Percentiles rank a stretch among this genome's conserved stretches.
These are phyloP conservation scores for Apteryx owenii DNA, from an alignment of 2,113 vertebrate genomes.

Conservation along the genomic window DNA sequence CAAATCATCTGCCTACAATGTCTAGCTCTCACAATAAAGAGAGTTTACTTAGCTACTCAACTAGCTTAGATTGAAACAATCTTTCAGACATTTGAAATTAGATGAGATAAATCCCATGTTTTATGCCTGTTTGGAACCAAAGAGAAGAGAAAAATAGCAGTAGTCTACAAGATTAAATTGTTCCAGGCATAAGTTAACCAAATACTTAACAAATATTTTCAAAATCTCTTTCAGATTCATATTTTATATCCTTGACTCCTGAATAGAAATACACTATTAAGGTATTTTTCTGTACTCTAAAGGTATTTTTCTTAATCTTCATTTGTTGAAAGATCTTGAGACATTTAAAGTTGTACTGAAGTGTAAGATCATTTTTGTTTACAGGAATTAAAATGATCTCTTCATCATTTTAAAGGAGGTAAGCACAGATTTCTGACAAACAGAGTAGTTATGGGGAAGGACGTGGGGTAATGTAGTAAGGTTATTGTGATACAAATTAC, in stretches of 20 bases:
- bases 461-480: neutral
- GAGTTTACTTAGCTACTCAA: neutral
- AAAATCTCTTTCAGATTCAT: neutral
- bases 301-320: neutral
- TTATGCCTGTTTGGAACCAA: neutral
- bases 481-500: conserved; percentile 5
- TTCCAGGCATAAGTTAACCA: neutral
- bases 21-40: neutral
- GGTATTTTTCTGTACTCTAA: neutral
- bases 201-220: neutral
- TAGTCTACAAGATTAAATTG: neutral
- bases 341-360: neutral
- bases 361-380: neutral
- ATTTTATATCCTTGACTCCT: neutral
- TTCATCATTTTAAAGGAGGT: neutral
- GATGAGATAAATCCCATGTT: neutral
- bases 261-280: neutral
- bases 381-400: neutral
- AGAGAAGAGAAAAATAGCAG: neutral
- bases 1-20: neutral
- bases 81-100: neutral
- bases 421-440: neutral
- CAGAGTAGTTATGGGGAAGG: neutral
- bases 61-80: neutral
- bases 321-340: neutral